phyloP scores from a whole-genome alignment of 2,113 vertebrate species.

The Mastomys coucha region DNA sequence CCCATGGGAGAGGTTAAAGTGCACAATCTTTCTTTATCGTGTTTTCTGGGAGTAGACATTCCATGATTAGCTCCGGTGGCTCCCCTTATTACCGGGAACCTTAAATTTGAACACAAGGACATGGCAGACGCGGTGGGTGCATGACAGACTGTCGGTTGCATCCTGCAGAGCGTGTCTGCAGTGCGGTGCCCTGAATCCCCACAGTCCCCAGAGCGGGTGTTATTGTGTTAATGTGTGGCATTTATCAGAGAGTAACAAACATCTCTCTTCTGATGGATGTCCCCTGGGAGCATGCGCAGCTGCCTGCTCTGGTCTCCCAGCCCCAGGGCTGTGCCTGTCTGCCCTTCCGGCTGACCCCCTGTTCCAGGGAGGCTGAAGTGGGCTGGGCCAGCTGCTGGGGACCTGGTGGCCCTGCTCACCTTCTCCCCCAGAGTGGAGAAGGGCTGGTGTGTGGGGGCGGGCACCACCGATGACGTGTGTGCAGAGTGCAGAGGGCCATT shows the following conservation, averaged over 20 bases:
- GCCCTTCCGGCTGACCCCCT: conserved; percentile 3
- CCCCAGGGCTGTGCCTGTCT: neutral
- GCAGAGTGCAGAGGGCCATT: conserved; percentile 78
- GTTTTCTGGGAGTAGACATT: conserved; percentile 79
- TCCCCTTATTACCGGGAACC: conserved; percentile 72
- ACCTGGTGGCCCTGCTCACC: conserved; percentile 69
- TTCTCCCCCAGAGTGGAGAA: conserved; percentile 41
- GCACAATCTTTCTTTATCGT: conserved; percentile 77
- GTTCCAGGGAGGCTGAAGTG: conserved; percentile 35
- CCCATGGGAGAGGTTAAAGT: conserved; percentile 82
- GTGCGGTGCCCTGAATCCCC: conserved; percentile 84
- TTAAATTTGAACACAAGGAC: conserved; percentile 80
- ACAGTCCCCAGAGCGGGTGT: conserved; percentile 77
- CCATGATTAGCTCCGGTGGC: conserved; percentile 73
- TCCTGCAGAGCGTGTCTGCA: conserved; percentile 82
- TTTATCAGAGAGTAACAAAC: conserved; percentile 86
- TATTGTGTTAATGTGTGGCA: conserved; percentile 86
- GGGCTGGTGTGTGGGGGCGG: conserved; percentile 52
- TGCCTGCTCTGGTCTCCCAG: conserved; percentile 47
- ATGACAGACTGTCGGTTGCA: conserved; percentile 76
- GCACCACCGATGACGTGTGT: conserved; percentile 70
- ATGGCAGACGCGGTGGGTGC: conserved; percentile 79
- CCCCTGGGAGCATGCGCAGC: conserved; percentile 52
- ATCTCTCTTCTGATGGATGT: conserved; percentile 80
- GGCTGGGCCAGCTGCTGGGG: conserved; percentile 40